Percentiles rank a stretch among this genome's conserved stretches.
Evolutionary conservation across 1,140 invertebrate genomes (phyloP).

Genomic region (Wiebesia pumilae): DNA sequence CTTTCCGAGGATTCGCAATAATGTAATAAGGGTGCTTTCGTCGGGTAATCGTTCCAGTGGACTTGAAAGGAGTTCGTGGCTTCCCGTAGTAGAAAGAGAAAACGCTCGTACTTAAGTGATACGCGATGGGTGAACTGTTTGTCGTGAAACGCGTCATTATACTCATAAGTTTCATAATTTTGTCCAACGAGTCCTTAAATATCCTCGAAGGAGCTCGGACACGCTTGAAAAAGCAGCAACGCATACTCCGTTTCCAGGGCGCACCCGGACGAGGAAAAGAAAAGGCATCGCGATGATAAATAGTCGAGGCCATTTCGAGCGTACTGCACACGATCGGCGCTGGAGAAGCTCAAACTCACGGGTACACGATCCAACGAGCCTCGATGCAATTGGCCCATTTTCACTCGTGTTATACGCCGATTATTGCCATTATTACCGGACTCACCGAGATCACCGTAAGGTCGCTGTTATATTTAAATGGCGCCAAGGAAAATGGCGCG

Average conservation of each 20-base stretch:
- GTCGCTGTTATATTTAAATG: conserved; percentile 57
- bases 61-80: neutral
- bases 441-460: conserved; percentile 62
- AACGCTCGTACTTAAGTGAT: neutral
- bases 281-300: too few species aligned
- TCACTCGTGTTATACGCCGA: conserved; percentile 56
- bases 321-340: neutral
- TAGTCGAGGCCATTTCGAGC: too few species aligned
- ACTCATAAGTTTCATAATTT: neutral
- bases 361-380: conserved; percentile 54
- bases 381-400: conserved; percentile 62
- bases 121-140: neutral
- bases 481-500: conserved; percentile 8
- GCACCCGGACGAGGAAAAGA: too few species aligned
- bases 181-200: neutral
- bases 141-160: neutral
- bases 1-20: neutral
- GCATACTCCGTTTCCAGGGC: too few species aligned
- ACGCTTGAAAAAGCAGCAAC: neutral
- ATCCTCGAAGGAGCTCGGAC: neutral
- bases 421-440: conserved; percentile 64
- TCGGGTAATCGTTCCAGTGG: neutral
- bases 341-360: neutral
- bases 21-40: neutral
- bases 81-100: neutral